Evolutionary conservation across 2,113 vertebrate species (phyloP), one percentile per base, ranked within the genome.

Genomic region (Protobothrops flavoviridis): DNA sequence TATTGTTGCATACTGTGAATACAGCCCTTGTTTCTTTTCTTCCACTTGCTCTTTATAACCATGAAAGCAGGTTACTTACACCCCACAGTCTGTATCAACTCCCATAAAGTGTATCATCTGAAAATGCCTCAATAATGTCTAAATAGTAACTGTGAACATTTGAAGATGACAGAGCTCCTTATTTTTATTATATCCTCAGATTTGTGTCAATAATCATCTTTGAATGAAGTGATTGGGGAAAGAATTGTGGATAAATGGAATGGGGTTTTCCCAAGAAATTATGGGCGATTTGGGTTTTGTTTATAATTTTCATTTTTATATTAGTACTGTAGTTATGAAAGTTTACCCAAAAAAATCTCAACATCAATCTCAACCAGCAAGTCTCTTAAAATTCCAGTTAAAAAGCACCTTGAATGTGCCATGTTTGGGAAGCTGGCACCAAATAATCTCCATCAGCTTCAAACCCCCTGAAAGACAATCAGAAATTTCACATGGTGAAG

Each of bases 1-100:
- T 95, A 96, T 96, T 97, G 90, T 97, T 97, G 95, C 89, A 96
- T 45, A 92, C 96, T 95, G 95, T 97, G 9, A 94, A 96, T 97
- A 96, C 29, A 90, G 92, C 50, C 87, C 92, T 96, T 17, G 92
- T 97, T 94, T 90, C 53, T 56, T 43, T 88, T 56, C 24, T 53
- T 88, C 50, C 53, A 5, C 21, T 88, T 39, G 3, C 21, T 89
- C n/a, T 57, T 89, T 43, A 90, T 33, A 39, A 17, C 74, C 59
- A 90, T 87, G 39, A 86, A 61, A 39, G 45, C 74, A 93, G 26
- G 26, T 5, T 56, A 64, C 17, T 85, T 59, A 52, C 24, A 0
- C 61, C 94, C 10, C 91, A 15, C 1, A 95, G 12, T 39, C 92
- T 20, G 87, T 2, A 95, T 56, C 93, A n/a, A 11, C 33, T 53